Percentiles rank a stretch among this genome's conserved stretches.
phyloP scores from a whole-genome alignment of 2,888 invertebrate genomes.

The Quadroppia sp. region DNA sequence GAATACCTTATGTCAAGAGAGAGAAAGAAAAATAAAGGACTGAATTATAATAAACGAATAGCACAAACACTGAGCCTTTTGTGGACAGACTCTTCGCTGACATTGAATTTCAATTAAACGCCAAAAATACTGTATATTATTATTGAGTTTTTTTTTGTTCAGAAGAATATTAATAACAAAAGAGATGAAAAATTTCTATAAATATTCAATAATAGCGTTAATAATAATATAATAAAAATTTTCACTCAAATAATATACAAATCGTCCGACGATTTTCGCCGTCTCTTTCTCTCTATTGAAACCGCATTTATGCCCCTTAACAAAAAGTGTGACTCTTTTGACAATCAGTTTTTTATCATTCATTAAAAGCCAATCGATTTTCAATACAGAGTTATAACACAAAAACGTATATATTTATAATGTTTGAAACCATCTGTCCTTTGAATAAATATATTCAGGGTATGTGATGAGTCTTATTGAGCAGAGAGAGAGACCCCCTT shows the following conservation, averaged over 20 bases:
- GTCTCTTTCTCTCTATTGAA: neutral
- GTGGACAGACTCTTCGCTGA: no score
- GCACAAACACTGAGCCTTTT: no score
- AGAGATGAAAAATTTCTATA: neutral
- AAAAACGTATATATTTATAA: neutral
- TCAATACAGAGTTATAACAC: neutral
- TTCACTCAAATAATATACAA: neutral
- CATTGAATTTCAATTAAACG: neutral
- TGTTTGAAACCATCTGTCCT: neutral
- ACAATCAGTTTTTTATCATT: neutral
- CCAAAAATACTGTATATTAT: neutral
- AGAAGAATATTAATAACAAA: neutral
- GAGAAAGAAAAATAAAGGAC: no score
- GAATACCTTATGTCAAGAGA: neutral
- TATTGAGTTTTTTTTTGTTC: neutral
- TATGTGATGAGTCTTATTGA: neutral
- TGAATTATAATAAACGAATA: no score
- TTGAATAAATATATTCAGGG: neutral
- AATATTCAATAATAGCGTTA: neutral
- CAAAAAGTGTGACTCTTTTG: neutral
- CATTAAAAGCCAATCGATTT: neutral
- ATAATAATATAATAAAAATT: neutral
- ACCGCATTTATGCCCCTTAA: neutral
- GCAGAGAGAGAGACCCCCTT: neutral
- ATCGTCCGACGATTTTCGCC: neutral